Evolutionary conservation across 2,888 invertebrate genomes (phyloP), one percentile per base, ranked within the genome.

Genomic region (Muscina levida): DNA sequence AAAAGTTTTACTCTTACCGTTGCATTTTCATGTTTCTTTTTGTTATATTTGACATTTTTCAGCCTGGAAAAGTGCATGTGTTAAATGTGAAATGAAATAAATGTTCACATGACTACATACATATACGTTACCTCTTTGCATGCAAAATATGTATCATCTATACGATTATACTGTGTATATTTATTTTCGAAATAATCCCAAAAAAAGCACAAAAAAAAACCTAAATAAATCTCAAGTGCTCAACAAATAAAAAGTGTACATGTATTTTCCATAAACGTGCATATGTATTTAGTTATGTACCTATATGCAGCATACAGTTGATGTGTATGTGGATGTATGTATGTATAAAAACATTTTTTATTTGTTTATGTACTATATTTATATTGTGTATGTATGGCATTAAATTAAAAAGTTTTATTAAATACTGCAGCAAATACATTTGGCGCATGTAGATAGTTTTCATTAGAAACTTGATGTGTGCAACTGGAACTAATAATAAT

Each of bases 331-430:
- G 22, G 11, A 51, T 31, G 3, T 51, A 51, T 19, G 19, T 31
- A 31, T 31, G 4, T 8, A 31, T 39, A 62, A 62, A n/a, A n/a
- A n/a, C n/a, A n/a, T n/a, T n/a, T 22, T 39, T 19, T 42, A 62
- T 62, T 62, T 62, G 39, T 62, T 62, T 62, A 62, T 62, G 62
- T 37, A 62, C 62, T 39, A 42, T 62, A 37, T 62, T 62, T 37
- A 62, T 53, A 53, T 72, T 17, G 56, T 46, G 15, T 59, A 46
- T 17, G 68, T 51, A 71, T 57, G 77, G 71, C 77, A 71, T 74
- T 77, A 81, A 77, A 77, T 81, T 77, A 74, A 77, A 80, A 81
- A 81, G 46, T 77, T 81, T 81, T 80, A 77, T 73, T 77, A 73
- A 80, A 67, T 67, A 67, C 51, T 67, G 67, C 67, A 67, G 67